Base-by-base conservation (phyloP, 2,797 vertebrate species). In the Staurois parvus region DNA sequence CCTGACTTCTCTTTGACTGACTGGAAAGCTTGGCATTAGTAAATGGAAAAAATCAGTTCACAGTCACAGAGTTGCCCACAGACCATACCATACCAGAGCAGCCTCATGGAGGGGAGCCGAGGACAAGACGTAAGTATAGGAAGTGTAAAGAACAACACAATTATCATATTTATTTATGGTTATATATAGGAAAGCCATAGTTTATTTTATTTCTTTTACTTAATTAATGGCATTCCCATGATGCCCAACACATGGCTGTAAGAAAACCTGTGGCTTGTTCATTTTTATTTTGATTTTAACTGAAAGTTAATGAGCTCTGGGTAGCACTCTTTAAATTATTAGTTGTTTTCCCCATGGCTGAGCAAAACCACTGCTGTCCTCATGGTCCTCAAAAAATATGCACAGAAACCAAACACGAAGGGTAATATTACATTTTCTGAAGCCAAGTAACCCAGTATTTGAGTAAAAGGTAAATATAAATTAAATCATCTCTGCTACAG, bases 11-110 rank as follows among this genome's bases (percentile, higher is more conserved):
- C 26, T 66, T 67, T 29, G 21, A 83, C 67, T 76, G 75, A 67
- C 11, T 72, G 28, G 19, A 73, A 72, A 64, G 48, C 48, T 19
- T 70, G 74, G 48, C 32, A 62, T 59, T 28, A 64, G 21, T 26
- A 69, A 48, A 78, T 72, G 83, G 76, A 84, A 84, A 37, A 84
- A 40, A n/a, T 29, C 9, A 8, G 52, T 34, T 84, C 52, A 84
- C 7, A 70, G 34, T 26, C 32, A 7, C 67, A 73, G 28, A 9
- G 66, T 40, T 79, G 56, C 83, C 82, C 68, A 28, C 5, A 28
- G 42, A 56, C 45, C 26, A 15, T 64, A n/a, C 26, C 79, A 28
- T 28, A 29, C n/a, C 2, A 15, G 1, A 59, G 21, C 19, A n/a
- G 52, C 52, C 11, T 59, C 52, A 59, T 59, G 21, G 52, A 59